Evolutionary conservation across 2,888 invertebrate species (phyloP), one percentile per base, ranked within the genome.

Genomic region (Acleris literana): DNA sequence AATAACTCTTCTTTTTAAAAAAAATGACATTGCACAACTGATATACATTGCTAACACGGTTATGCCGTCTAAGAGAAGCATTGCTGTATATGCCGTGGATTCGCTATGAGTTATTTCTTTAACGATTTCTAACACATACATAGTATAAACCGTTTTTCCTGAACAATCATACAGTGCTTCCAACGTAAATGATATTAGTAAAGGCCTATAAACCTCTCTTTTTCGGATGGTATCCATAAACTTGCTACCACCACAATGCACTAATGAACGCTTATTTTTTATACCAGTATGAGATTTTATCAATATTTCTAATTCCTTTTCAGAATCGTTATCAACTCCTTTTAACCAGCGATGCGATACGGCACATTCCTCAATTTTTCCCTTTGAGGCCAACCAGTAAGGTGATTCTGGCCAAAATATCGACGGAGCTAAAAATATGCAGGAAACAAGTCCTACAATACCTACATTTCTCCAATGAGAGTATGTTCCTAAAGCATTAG

Each of bases 21-120:
- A 51, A 68, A 78, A 84, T 17, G 80, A 74, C 43, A 83, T 60
- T 49, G 75, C 72, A 73, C 86, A 83, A n/a, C 87, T 87, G 16
- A 81, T 39, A 72, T 86, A 86, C 82, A 84, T 84, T 6, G 86
- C 84, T 1, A 83, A 69, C 1, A 82, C 72, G 0, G 79, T 79
- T 0, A 82, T 69, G 2, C 77, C 78, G 54, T 81, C 82, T 33
- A 82, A 65, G 20, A 77, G 71, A 1, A 82, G 57, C 78, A 82
- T 80, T 5, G 75, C 79, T 5, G 73, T 75, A 29, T 78, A 78
- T 0, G 77, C 77, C 69, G 73, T 75, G 2, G 22, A 25, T 51
- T 57, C 56, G 5, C 25, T 51, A 5, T 43, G 22, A 1, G 56
- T 57, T n/a, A 57, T 20, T 49, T 51, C 20, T 25, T 57, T 57